Conservation (phyloP, 2,113 vertebrate species). For the Ameiurus melas region DNA sequence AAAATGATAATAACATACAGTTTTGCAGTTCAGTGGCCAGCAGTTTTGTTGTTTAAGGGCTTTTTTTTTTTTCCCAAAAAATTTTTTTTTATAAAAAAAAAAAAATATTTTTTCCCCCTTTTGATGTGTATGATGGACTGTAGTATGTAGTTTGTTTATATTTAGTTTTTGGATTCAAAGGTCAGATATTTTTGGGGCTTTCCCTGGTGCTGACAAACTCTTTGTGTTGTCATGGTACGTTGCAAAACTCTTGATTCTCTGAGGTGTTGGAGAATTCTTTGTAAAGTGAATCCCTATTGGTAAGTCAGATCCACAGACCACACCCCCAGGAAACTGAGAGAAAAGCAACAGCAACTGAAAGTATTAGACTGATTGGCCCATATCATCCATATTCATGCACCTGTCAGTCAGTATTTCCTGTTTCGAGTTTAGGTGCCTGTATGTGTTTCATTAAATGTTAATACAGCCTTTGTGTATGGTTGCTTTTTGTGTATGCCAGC, state of each 20-base stretch:
- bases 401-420: slow-evolving; percentile 1
- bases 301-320: background rate
- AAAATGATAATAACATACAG: background rate
- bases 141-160: slow-evolving; percentile 1
- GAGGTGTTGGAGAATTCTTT: slow-evolving; percentile 25
- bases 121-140: background rate
- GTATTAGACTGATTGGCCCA: background rate
- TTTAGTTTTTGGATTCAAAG: slow-evolving; percentile 6
- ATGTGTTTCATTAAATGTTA: slow-evolving; percentile 15
- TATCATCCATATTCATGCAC: slow-evolving; percentile 1
- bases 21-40: background rate
- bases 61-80: too few species aligned
- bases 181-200: slow-evolving; percentile 17
- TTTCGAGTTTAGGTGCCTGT: background rate
- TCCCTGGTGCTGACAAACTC: slow-evolving; percentile 21
- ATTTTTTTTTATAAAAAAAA: too few species aligned
- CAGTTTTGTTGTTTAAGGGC: too few species aligned
- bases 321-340: slow-evolving; percentile 16
- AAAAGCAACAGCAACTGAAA: slow-evolving; percentile 9
- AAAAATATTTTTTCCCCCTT: too few species aligned
- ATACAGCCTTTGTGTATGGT: background rate
- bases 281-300: slow-evolving; percentile 4
- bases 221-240: slow-evolving; percentile 32
- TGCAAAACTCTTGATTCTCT: slow-evolving; percentile 17
- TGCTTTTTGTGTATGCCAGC: background rate